Evolutionary conservation across 2,113 vertebrate genomes (phyloP), one percentile per base, ranked within the genome.

Genomic region (Lethenteron camtschaticum): DNA sequence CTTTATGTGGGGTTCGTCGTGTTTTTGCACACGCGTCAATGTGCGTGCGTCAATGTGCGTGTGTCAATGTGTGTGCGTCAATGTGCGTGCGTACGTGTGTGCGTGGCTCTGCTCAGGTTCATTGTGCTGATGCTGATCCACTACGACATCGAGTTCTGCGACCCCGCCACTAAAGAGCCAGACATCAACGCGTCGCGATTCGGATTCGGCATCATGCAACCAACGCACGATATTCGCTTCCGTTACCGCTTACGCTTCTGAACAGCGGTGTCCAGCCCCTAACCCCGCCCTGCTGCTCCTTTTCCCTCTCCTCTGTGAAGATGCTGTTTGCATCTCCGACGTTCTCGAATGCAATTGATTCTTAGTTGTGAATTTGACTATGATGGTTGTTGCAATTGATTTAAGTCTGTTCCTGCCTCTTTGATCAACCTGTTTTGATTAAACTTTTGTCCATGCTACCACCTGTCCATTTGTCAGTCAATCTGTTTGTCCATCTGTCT

Each of bases 41-140:
- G 59, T 63, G 3, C 16, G 59, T 63, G 59, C 16, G 59, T 63
- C 12, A 14, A 18, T 63, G 59, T 63, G 59, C 3, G 59, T 63
- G 59, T 63, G 59, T 8, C 13, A 14, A 18, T 63, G 59, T 63
- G 59, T 8, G 59, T 63, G 59, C 16, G 59, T 63, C 13, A 14
- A 18, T 63, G 59, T 63, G 59, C 59, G 59, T 63, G 59, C 16
- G 59, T 63, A 4, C 59, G 59, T 63, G 59, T 63, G 59, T 63
- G 59, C 59, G 59, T 63, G 13, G 13, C 13, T 63, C 59, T 63
- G 59, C 16, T 13, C 13, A 13, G 13, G 59, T 18, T 63, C 13
- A 14, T 8, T 63, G 13, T 63, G 13, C 13, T 14, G 7, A 63
- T 14, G 13, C 59, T 14, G 13, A 14, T 13, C 59, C 13, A 63